Conservation (phyloP, 2,797 vertebrate species). For the Crocodylus rhombifer region DNA sequence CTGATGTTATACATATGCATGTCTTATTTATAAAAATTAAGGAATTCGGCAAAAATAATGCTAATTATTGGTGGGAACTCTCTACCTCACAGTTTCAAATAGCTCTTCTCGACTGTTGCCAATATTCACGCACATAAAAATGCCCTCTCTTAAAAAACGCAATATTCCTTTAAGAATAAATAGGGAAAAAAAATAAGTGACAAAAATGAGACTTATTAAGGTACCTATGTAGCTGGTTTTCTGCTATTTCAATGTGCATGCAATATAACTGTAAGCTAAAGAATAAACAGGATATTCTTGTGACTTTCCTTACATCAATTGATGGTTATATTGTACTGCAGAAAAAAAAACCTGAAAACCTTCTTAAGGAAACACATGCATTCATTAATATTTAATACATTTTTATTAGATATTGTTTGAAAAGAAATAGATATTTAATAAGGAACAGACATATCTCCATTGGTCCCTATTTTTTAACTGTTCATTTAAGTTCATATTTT, state of each 20-base stretch:
- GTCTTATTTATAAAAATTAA: not conserved
- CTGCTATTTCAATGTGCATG: not conserved
- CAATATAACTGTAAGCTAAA: not conserved
- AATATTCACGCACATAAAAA: not conserved
- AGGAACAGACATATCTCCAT: rapidly evolving
- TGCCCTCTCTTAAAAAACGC: not conserved
- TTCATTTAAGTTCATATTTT: not conserved
- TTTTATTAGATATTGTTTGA: not conserved
- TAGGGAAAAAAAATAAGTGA: not conserved
- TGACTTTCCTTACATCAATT: not conserved
- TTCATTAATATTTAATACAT: not conserved
- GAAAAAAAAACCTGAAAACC: not conserved
- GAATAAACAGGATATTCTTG: not conserved
- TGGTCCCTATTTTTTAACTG: not conserved
- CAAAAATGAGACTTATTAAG: not conserved
- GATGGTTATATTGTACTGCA: not conserved
- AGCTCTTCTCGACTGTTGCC: not conserved
- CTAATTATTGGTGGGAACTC: not conserved
- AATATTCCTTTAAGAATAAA: not conserved
- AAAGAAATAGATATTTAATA: not conserved
- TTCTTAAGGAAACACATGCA: not conserved
- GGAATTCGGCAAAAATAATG: not conserved
- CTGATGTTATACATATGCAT: rapidly evolving
- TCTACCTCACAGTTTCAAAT: not conserved
- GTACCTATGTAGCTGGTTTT: not conserved